phyloP scores from a whole-genome alignment of 30 jellyfish, hydroid and myxozoan species.

The Haliclystus octoradiatus region DNA sequence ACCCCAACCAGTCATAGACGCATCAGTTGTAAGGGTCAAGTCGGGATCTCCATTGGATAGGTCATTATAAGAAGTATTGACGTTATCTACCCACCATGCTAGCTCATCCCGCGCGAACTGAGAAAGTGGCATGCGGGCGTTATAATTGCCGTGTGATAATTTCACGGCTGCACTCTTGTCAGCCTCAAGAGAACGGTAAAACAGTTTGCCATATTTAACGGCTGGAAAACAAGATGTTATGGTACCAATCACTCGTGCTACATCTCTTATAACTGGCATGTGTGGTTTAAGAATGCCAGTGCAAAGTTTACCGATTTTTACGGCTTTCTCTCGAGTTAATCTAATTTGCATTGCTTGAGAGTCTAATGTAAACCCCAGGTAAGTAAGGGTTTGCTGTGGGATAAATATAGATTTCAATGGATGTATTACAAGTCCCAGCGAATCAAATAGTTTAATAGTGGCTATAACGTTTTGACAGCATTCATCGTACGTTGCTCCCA shows the following conservation, averaged over 20 bases:
- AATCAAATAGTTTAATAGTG: neutral
- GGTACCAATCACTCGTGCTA: neutral
- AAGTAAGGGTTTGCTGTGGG: neutral
- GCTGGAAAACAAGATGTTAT: constrained; percentile 17
- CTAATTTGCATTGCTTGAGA: neutral
- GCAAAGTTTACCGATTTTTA: neutral
- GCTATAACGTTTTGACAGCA: constrained; percentile 3
- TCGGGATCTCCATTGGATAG: neutral
- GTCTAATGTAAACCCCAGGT: neutral
- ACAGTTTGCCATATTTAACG: constrained; percentile 18
- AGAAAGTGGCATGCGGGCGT: neutral
- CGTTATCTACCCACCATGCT: constrained; percentile 26
- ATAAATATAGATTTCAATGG: constrained; percentile 2
- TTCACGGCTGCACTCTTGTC: constrained; percentile 11
- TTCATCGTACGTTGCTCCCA: no score
- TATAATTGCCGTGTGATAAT: constrained; percentile 7
- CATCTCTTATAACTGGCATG: constrained; percentile 4
- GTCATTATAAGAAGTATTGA: constrained; percentile 1
- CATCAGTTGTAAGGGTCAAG: constrained; percentile 11
- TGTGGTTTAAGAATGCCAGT: neutral
- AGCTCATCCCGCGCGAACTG: constrained; percentile 6
- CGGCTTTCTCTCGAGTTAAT: constrained; percentile 12
- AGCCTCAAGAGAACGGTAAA: constrained; percentile 20
- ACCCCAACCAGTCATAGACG: constrained; percentile 21
- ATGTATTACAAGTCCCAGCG: neutral